Percentiles rank a stretch among this genome's conserved stretches.
phyloP scores from a whole-genome alignment of 2,113 vertebrate genomes.

The Mirza zaza region DNA sequence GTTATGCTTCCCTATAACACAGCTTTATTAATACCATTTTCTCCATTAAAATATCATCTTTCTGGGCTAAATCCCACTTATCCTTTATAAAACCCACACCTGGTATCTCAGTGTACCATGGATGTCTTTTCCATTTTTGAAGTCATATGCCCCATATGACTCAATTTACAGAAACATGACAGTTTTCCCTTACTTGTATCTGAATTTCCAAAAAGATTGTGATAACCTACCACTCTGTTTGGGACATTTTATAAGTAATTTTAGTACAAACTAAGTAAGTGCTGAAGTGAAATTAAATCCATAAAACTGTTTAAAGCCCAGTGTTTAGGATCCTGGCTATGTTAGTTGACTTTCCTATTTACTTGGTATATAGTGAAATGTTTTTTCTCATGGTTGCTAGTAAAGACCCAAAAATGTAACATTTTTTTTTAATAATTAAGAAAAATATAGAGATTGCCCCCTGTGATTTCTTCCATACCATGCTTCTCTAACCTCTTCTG shows the following conservation, averaged over 20 bases:
- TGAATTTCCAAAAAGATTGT: background rate
- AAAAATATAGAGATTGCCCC: background rate
- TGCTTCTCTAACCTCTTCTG: background rate
- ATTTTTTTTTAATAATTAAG: background rate
- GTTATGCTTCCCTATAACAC: background rate
- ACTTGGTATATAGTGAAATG: background rate
- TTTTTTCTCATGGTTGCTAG: background rate
- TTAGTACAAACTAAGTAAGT: conserved; percentile 15
- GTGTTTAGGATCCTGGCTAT: background rate
- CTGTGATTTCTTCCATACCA: background rate
- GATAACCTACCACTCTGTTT: background rate
- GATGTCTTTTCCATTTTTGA: background rate
- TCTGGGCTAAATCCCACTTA: background rate
- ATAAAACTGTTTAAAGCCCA: background rate
- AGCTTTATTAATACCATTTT: background rate
- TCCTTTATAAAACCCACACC: background rate
- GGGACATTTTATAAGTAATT: background rate
- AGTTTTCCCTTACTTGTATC: background rate
- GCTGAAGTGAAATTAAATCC: conserved; percentile 6
- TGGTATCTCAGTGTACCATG: background rate
- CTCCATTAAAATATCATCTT: background rate
- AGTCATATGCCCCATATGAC: background rate
- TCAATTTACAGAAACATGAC: background rate
- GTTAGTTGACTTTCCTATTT: background rate
- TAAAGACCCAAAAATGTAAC: background rate